A percentile compares a stretch with the other conserved stretches of the same genome.
phyloP scores from a whole-genome alignment of 2,888 invertebrate species.

The Pandemis cinnamomeana region DNA sequence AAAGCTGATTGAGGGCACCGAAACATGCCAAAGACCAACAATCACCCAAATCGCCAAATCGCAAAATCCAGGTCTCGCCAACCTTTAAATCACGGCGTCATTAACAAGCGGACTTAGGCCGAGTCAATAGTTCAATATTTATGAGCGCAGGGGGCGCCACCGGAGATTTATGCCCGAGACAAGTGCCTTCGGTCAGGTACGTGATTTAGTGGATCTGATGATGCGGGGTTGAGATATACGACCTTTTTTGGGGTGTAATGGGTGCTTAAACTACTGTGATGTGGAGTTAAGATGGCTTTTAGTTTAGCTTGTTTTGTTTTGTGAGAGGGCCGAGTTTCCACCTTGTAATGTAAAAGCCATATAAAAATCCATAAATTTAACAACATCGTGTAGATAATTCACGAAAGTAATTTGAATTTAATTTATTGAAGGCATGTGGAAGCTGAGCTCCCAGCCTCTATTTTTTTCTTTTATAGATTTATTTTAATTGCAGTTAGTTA shows the following conservation, averaged over 20 bases:
- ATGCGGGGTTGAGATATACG: constrained; percentile 43
- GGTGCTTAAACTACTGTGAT: constrained; percentile 40
- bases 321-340: neutral
- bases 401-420: no score
- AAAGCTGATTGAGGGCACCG: neutral
- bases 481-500: no score
- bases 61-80: constrained; percentile 39
- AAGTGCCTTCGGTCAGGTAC: constrained; percentile 71
- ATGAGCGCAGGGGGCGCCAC: constrained; percentile 49
- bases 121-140: constrained; percentile 79
- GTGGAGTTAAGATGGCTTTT: constrained; percentile 26
- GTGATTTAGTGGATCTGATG: constrained; percentile 62
- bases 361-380: no score
- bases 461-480: no score
- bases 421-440: no score
- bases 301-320: constrained; percentile 10
- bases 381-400: no score
- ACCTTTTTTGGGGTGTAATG: constrained; percentile 42
- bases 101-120: constrained; percentile 60
- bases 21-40: constrained; percentile 9
- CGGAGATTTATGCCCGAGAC: constrained; percentile 72
- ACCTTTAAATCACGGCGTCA: constrained; percentile 55
- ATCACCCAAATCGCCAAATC: constrained; percentile 22
- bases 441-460: no score
- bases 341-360: neutral